These are phyloP conservation scores for Andrena haemorrhoa DNA, from an alignment of 2,888 invertebrate genomes.

Conservation along the genomic window DNA sequence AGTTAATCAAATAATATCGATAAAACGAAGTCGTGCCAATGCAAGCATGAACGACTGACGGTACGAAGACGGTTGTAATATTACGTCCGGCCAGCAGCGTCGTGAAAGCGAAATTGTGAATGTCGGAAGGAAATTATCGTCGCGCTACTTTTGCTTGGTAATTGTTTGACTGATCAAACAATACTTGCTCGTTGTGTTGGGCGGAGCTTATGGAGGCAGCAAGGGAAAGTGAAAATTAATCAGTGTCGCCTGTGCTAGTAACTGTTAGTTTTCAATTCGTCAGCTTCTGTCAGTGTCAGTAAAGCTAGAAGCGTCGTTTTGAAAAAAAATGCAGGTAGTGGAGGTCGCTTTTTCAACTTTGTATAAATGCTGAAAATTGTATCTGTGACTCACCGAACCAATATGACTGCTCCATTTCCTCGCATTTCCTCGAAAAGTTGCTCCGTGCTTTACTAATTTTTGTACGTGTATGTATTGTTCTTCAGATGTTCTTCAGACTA, in stretches of 20 bases:
- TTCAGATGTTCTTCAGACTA: too few relatives aligned
- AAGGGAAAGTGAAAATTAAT: slow-evolving; percentile 16
- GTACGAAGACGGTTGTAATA: slow-evolving; percentile 27
- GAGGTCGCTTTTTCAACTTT: too few relatives aligned
- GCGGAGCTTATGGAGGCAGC: background rate
- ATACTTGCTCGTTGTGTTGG: slow-evolving; percentile 1
- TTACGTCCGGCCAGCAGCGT: slow-evolving; percentile 45
- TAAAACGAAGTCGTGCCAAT: slow-evolving; percentile 14
- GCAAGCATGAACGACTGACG: slow-evolving; percentile 36
- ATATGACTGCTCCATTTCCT: too few relatives aligned
- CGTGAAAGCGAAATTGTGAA: slow-evolving; percentile 63
- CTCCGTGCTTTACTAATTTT: too few relatives aligned
- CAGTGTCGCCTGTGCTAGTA: background rate
- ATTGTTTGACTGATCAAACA: slow-evolving; percentile 41
- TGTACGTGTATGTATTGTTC: too few relatives aligned
- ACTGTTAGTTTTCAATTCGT: background rate
- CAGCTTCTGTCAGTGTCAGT: too few relatives aligned
- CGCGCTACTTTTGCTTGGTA: slow-evolving; percentile 49
- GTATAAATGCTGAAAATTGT: too few relatives aligned
- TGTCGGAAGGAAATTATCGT: slow-evolving; percentile 52
- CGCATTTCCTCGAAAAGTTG: too few relatives aligned
- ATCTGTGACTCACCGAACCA: too few relatives aligned
- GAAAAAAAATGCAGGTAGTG: too few relatives aligned
- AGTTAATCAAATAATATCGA: slow-evolving; percentile 18
- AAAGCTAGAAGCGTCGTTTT: too few relatives aligned